Conservation (phyloP, 1,140 invertebrate species). For the Drosophila suzukii region DNA sequence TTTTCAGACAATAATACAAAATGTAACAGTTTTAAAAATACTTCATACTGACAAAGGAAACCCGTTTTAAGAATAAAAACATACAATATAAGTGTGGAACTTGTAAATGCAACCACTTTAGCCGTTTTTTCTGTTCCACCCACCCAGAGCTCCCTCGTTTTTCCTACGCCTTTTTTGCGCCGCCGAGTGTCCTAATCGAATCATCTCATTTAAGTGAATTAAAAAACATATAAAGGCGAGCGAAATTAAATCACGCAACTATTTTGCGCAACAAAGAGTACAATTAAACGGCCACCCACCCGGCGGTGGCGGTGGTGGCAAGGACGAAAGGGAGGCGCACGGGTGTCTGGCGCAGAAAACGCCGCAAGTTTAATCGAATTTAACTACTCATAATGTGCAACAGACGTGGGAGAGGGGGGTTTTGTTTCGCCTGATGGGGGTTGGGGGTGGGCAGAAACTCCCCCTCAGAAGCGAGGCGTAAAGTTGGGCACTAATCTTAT, state of each 20-base stretch:
- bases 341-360: conserved; percentile 46
- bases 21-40: too few relatives aligned
- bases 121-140: neutral
- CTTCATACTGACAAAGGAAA: too few relatives aligned
- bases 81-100: neutral
- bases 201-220: conserved; percentile 72
- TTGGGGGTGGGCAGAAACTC: conserved; percentile 6
- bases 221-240: conserved; percentile 73
- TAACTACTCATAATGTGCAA: conserved; percentile 82
- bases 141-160: neutral
- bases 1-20: too few relatives aligned
- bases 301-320: neutral
- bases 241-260: conserved; percentile 81
- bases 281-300: conserved; percentile 63
- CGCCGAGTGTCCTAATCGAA: conserved; percentile 56
- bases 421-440: neutral
- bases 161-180: conserved; percentile 7
- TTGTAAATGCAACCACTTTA: conserved; percentile 6
- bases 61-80: neutral
- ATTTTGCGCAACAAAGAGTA: conserved; percentile 78
- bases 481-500: conserved; percentile 83
- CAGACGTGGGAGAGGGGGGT: conserved; percentile 39
- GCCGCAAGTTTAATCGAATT: conserved; percentile 84
- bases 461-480: conserved; percentile 42
- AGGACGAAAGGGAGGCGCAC: conserved; percentile 24